Evolutionary conservation across 2,797 vertebrate species (phyloP).

Genomic region (Echeneis naucrates): DNA sequence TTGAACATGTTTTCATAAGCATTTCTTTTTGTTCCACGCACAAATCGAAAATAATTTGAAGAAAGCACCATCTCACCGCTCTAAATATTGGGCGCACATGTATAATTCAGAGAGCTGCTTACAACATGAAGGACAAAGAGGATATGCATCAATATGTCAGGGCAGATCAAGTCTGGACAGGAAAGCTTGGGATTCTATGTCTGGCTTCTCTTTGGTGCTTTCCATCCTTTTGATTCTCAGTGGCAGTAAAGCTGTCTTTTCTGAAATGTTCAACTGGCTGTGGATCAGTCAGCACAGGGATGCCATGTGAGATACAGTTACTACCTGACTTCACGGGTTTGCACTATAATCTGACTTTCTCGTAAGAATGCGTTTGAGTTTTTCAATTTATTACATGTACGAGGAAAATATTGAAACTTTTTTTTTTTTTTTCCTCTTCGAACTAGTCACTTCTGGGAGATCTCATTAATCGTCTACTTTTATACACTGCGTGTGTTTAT

Average conservation of each 20-base stretch:
- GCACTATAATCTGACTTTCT: neutral
- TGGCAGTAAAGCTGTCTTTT: neutral
- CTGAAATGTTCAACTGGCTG: neutral
- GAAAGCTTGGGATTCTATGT: conserved; percentile 16
- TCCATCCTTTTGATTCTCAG: conserved; percentile 1
- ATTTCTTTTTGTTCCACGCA: neutral
- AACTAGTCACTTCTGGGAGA: neutral
- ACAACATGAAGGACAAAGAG: conserved; percentile 28
- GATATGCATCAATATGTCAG: conserved; percentile 22
- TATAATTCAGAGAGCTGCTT: conserved; percentile 5
- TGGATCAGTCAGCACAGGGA: neutral
- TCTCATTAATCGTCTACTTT: too few relatives aligned
- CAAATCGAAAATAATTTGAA: neutral
- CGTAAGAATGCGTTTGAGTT: neutral
- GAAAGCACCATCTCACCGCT: conserved; percentile 9
- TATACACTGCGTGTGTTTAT: too few relatives aligned
- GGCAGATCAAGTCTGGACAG: conserved; percentile 29
- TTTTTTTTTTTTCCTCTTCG: neutral
- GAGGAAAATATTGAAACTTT: neutral
- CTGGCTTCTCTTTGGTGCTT: conserved; percentile 6
- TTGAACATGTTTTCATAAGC: conserved; percentile 2
- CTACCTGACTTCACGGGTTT: neutral
- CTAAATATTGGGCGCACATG: conserved; percentile 23
- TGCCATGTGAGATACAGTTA: neutral
- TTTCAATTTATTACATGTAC: neutral